Evolutionary conservation across 2,888 invertebrate species (phyloP), one percentile per base, ranked within the genome.

Genomic region (Bedellia somnulentella): DNA sequence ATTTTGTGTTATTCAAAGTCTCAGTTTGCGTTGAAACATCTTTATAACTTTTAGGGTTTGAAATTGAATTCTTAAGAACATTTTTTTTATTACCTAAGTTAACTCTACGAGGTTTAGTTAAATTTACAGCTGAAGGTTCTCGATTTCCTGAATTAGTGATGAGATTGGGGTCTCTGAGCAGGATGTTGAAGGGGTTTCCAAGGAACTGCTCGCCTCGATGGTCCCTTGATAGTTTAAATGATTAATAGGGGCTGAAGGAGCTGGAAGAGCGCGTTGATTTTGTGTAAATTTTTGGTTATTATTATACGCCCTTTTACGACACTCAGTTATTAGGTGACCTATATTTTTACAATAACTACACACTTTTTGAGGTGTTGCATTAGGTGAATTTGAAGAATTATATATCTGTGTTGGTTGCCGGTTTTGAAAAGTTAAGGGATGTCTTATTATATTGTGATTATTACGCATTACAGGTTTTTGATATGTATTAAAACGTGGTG

Each of bases 141-240:
- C n/a, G n/a, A n/a, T n/a, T n/a, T n/a, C n/a, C n/a, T n/a, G n/a
- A n/a, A n/a, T n/a, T n/a, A n/a, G n/a, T n/a, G n/a, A n/a, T n/a
- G n/a, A n/a, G n/a, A n/a, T n/a, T n/a, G n/a, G n/a, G n/a, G n/a
- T n/a, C n/a, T n/a, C n/a, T n/a, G n/a, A n/a, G n/a, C n/a, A n/a
- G n/a, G n/a, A n/a, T n/a, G n/a, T n/a, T n/a, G n/a, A n/a, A n/a
- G n/a, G 33, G 37, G 25, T 38, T 36, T 22, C 40, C 37, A 29
- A 34, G 13, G 35, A 35, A 33, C n/a, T 27, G 36, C 34, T 32
- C 36, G 12, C 27, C 24, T 36, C 38, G 17, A 24, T 23, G 38
- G 35, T 22, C 36, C 32, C 34, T 15, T 33, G 13, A 8, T 23
- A 35, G 37, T 37, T 38, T 38, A 37, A 40, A 40, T 35, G 5